Evolutionary conservation across 2,888 invertebrate species (phyloP).

Genomic region (Punctoribates punctum): DNA sequence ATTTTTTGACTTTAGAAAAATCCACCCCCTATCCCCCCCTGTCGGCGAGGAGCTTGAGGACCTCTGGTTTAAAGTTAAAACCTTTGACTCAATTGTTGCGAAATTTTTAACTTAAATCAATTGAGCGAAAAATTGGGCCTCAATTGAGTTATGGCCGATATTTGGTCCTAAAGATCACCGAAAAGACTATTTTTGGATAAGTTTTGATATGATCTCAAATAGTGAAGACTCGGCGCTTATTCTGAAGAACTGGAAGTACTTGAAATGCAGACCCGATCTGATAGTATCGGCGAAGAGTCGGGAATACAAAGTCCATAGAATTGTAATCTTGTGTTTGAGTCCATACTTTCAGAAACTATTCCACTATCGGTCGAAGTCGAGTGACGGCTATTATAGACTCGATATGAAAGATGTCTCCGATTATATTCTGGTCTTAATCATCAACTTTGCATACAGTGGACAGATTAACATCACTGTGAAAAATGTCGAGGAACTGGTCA

Average conservation of each 20-base stretch:
- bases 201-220: too few relatives aligned
- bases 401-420: slow-evolving; percentile 4
- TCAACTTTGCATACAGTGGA: slow-evolving; percentile 17
- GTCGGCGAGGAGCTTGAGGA: too few relatives aligned
- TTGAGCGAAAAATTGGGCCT: too few relatives aligned
- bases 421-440: slow-evolving; percentile 5
- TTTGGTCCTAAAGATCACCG: too few relatives aligned
- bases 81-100: too few relatives aligned
- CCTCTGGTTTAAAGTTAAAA: too few relatives aligned
- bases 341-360: slow-evolving; percentile 18
- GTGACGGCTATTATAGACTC: not conserved
- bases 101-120: too few relatives aligned
- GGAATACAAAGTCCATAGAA: slow-evolving; percentile 6
- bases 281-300: not conserved
- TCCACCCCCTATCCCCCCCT: too few relatives aligned
- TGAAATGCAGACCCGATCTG: slow-evolving; percentile 8
- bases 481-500: not conserved
- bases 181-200: too few relatives aligned
- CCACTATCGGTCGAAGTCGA: not conserved
- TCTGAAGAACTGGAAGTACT: not conserved
- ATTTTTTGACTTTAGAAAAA: too few relatives aligned
- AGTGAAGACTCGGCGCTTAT: not conserved
- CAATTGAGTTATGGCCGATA: too few relatives aligned
- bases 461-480: not conserved
- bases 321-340: slow-evolving; percentile 11